phyloP scores from a whole-genome alignment of 2,888 invertebrate genomes.

The Craniophora ligustri region DNA sequence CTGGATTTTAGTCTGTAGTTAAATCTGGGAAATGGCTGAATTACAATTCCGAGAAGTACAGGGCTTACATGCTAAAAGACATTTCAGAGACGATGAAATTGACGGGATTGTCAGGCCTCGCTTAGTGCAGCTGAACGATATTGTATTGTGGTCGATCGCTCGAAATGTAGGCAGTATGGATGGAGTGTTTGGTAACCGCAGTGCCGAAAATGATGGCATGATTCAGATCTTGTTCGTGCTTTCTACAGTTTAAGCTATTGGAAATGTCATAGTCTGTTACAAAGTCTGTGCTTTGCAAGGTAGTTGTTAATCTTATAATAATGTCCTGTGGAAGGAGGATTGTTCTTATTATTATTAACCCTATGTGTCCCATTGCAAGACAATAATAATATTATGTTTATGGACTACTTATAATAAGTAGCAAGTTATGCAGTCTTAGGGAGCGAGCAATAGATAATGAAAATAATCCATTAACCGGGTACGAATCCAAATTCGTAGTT shows the following conservation, averaged over 20 bases:
- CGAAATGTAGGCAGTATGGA: conserved; percentile 14
- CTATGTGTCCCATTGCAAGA: conserved; percentile 20
- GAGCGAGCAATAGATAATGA: no score
- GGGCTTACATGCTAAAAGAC: background rate
- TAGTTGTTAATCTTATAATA: no score
- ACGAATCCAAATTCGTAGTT: no score
- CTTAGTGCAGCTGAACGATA: conserved; percentile 7
- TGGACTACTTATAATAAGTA: background rate
- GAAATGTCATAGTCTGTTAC: conserved; percentile 14
- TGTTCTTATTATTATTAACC: no score
- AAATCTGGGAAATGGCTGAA: no score
- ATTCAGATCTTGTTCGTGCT: conserved; percentile 29
- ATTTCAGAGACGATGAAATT: background rate
- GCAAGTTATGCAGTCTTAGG: background rate
- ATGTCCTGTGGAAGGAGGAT: no score
- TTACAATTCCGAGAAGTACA: background rate
- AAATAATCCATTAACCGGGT: no score
- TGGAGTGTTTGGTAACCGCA: conserved; percentile 14
- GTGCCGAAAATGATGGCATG: conserved; percentile 4
- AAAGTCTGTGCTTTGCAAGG: no score
- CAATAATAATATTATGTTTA: background rate
- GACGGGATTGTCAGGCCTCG: conserved; percentile 6
- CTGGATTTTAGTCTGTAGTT: no score
- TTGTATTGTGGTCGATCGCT: conserved; percentile 11
- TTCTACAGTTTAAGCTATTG: conserved; percentile 20